These are phyloP conservation scores for Scaptodrosophila lebanonensis DNA, from an alignment of 1,140 invertebrate species.

Conservation along the genomic window DNA sequence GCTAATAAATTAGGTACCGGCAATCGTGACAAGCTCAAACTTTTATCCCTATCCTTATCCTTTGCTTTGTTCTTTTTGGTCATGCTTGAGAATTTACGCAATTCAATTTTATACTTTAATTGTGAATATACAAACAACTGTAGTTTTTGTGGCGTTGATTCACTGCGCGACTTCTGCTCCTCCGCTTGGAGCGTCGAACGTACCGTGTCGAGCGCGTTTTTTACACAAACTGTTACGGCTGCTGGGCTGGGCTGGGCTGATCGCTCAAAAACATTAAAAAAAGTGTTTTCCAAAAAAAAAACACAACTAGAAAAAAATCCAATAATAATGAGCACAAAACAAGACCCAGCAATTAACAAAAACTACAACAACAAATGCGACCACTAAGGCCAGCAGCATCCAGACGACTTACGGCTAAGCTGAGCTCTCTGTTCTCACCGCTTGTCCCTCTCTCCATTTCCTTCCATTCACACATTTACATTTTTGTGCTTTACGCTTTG, in stretches of 20 bases:
- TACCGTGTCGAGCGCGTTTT: slow-evolving; percentile 69
- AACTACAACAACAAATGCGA: slow-evolving; percentile 1
- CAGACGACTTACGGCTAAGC: slow-evolving; percentile 15
- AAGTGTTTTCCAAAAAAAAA: slow-evolving; percentile 44
- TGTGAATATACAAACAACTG: not conserved
- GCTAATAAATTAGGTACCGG: slow-evolving; percentile 39
- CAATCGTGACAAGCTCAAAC: not conserved
- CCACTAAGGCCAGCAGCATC: slow-evolving; percentile 34
- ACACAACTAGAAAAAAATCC: slow-evolving; percentile 52
- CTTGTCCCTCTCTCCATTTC: slow-evolving; percentile 14
- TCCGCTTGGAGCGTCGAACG: slow-evolving; percentile 49
- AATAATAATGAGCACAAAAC: too few species aligned
- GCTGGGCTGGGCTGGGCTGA: slow-evolving; percentile 13
- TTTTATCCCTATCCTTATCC: slow-evolving; percentile 59
- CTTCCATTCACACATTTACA: slow-evolving; percentile 48
- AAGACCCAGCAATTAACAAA: too few species aligned
- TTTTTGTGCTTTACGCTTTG: slow-evolving; percentile 43
- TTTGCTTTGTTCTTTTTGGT: slow-evolving; percentile 59
- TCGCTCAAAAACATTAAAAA: slow-evolving; percentile 40
- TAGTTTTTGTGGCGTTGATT: slow-evolving; percentile 8
- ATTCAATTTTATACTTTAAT: not conserved
- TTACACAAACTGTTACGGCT: slow-evolving; percentile 51
- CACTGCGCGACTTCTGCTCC: slow-evolving; percentile 13
- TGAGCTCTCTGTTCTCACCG: slow-evolving; percentile 20
- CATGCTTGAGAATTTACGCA: slow-evolving; percentile 27